Evolutionary conservation across 1,140 invertebrate genomes (phyloP).

Genomic region (Aricia agestis): DNA sequence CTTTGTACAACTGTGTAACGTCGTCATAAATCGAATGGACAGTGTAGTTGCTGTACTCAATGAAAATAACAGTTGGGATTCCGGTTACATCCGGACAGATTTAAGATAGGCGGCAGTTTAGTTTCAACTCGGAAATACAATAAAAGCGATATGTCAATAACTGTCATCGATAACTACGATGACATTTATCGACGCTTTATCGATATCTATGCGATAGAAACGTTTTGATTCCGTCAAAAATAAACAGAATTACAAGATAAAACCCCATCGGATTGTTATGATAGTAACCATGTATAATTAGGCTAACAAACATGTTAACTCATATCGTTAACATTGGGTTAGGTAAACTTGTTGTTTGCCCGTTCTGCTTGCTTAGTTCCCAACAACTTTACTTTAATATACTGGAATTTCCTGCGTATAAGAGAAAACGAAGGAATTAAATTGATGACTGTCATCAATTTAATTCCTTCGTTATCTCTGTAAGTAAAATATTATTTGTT

Average conservation of each 20-base stretch:
- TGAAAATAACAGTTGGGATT: slow-evolving; percentile 1
- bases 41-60: not conserved
- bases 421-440: not conserved
- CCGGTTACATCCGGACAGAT: not conserved
- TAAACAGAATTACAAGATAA: slow-evolving; percentile 10
- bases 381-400: slow-evolving; percentile 8
- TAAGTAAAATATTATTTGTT: too few relatives aligned
- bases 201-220: not conserved
- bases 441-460: too few relatives aligned
- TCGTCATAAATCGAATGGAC: slow-evolving; percentile 1
- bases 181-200: not conserved
- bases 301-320: slow-evolving; percentile 16
- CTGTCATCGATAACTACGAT: slow-evolving; percentile 2
- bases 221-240: not conserved
- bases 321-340: slow-evolving; percentile 15
- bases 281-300: slow-evolving; percentile 15
- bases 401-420: slow-evolving; percentile 2
- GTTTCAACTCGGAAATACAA: not conserved
- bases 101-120: slow-evolving; percentile 2
- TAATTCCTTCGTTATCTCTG: too few relatives aligned
- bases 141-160: not conserved
- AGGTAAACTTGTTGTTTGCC: slow-evolving; percentile 11
- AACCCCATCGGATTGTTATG: not conserved
- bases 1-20: slow-evolving; percentile 2
- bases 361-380: slow-evolving; percentile 8